These are phyloP conservation scores for Bombyx huttoni DNA, from an alignment of 2,888 invertebrate species.

Conservation along the genomic window DNA sequence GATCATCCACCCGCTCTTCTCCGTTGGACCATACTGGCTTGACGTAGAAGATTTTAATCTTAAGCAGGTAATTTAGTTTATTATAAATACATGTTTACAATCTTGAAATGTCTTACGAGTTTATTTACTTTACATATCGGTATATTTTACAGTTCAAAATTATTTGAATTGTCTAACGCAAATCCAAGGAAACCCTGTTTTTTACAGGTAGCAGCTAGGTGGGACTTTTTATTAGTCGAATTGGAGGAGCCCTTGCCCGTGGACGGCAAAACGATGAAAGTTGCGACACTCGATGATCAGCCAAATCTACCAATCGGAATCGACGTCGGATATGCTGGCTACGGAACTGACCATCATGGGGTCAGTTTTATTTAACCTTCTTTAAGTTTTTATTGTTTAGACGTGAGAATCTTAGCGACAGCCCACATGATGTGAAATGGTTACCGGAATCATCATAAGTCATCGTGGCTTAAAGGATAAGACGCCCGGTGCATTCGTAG, in stretches of 20 bases:
- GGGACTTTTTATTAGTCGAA: constrained; percentile 55
- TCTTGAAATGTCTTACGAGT: too few species aligned
- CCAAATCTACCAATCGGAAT: constrained; percentile 16
- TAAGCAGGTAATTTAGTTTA: constrained; percentile 25
- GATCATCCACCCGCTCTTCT: constrained; percentile 49
- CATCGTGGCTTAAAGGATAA: too few species aligned
- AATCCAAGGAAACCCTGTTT: not conserved
- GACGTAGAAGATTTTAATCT: constrained; percentile 30
- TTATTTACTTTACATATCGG: too few species aligned
- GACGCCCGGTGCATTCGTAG: too few species aligned
- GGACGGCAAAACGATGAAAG: constrained; percentile 37
- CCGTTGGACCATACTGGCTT: constrained; percentile 62
- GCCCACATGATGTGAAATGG: too few species aligned
- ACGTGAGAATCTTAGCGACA: not conserved
- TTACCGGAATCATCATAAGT: too few species aligned
- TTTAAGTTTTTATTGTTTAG: not conserved
- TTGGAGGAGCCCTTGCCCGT: constrained; percentile 41
- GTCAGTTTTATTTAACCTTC: constrained; percentile 19
- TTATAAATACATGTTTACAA: too few species aligned
- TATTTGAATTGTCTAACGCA: too few species aligned
- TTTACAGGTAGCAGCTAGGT: constrained; percentile 48
- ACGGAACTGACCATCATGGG: constrained; percentile 51
- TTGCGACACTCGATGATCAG: constrained; percentile 32
- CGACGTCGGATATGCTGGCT: constrained; percentile 46
- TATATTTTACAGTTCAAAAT: too few species aligned